A percentile compares a stretch with the other conserved stretches of the same genome.
phyloP scores from a whole-genome alignment of 1,140 invertebrate genomes.

The Oreohelix idahoensis region DNA sequence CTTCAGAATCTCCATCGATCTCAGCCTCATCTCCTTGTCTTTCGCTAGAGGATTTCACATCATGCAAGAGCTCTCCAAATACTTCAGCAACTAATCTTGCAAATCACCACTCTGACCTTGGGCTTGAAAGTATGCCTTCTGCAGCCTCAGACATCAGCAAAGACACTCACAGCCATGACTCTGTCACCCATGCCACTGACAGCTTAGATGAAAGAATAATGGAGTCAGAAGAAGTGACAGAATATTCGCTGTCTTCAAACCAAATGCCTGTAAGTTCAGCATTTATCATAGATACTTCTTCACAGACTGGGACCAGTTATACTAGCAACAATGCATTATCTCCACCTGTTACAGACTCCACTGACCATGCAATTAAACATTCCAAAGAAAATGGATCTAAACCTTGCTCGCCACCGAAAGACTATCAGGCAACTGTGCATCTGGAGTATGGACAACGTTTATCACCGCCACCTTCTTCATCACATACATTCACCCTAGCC shows the following conservation, averaged over 20 bases:
- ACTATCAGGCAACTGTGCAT: not conserved
- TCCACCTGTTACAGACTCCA: not conserved
- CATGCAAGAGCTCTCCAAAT: not conserved
- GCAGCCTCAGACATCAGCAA: no score
- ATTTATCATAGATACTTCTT: not conserved
- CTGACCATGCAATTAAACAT: not conserved
- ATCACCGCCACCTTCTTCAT: not conserved
- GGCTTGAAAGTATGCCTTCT: not conserved
- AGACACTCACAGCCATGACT: no score
- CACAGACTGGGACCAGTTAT: not conserved
- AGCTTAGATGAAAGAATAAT: not conserved
- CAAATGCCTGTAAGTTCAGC: not conserved
- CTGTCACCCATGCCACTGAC: no score
- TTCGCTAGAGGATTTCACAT: slow-evolving; percentile 2
- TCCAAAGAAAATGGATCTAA: not conserved
- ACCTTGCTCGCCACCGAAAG: not conserved
- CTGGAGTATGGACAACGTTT: not conserved
- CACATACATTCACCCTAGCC: not conserved
- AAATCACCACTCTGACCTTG: not conserved
- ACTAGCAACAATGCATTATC: not conserved
- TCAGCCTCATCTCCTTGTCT: slow-evolving; percentile 20
- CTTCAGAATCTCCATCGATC: slow-evolving; percentile 14
- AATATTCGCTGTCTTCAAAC: not conserved
- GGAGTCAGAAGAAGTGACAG: not conserved
- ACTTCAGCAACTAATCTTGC: not conserved